These are phyloP conservation scores for Campaea margaritaria DNA, from an alignment of 2,888 invertebrate species.

Conservation along the genomic window DNA sequence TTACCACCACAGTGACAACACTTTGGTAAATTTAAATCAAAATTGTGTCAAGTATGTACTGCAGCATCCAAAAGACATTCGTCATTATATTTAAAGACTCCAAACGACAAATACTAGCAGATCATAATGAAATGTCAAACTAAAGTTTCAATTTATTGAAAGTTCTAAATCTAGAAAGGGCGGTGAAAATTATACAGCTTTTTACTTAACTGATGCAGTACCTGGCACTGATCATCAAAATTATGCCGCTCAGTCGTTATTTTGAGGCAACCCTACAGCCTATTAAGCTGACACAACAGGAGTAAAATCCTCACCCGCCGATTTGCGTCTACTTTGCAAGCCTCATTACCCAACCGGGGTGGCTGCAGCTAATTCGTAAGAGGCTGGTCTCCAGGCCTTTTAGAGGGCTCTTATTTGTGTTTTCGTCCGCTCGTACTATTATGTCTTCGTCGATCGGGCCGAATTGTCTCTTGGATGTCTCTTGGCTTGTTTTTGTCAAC, in stretches of 20 bases:
- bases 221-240: not conserved
- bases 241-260: not conserved
- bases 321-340: slow-evolving; percentile 22
- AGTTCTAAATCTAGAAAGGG: too few species aligned
- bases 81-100: too few species aligned
- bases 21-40: too few species aligned
- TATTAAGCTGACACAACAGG: slow-evolving; percentile 11
- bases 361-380: slow-evolving; percentile 40
- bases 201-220: too few species aligned
- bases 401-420: slow-evolving; percentile 43
- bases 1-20: too few species aligned
- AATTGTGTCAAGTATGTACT: too few species aligned
- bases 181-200: too few species aligned
- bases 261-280: not conserved
- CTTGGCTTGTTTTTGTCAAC: slow-evolving; percentile 70
- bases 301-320: slow-evolving; percentile 13
- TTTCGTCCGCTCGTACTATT: slow-evolving; percentile 38
- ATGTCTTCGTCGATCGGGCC: slow-evolving; percentile 45
- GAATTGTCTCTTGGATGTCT: slow-evolving; percentile 49
- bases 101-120: too few species aligned
- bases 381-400: slow-evolving; percentile 33
- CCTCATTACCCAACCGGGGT: slow-evolving; percentile 30
- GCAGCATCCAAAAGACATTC: too few species aligned
- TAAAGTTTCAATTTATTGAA: too few species aligned
- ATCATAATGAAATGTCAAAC: too few species aligned